phyloP scores from a whole-genome alignment of 37 sponge, comb jelly and placozoan genomes.

The Spongia lamella region DNA sequence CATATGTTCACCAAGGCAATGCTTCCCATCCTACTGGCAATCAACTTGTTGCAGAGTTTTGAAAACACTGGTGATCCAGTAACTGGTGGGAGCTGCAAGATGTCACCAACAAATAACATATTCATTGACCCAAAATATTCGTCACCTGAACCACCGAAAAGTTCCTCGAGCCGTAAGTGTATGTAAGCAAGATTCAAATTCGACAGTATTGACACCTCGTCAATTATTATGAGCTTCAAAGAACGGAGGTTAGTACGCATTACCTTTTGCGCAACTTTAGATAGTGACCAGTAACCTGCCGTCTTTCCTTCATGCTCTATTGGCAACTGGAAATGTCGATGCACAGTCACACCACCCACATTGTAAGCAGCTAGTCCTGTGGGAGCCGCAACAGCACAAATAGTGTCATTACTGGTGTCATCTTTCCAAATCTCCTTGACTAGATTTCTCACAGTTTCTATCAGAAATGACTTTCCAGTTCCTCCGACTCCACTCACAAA shows the following conservation, averaged over 20 bases:
- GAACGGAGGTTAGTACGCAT: slow-evolving; percentile 20
- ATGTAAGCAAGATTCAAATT: slow-evolving; percentile 22
- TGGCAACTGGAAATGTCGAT: slow-evolving; percentile 36
- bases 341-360: slow-evolving; percentile 46
- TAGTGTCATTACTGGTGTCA: slow-evolving; percentile 7
- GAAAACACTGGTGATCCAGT: slow-evolving; percentile 18
- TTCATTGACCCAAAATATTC: slow-evolving; percentile 33
- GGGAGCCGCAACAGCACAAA: slow-evolving; percentile 51
- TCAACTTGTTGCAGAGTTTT: neutral
- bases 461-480: slow-evolving; percentile 60
- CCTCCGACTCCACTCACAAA: slow-evolving; percentile 54
- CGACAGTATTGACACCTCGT: slow-evolving; percentile 54
- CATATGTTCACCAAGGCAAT: slow-evolving; percentile 33
- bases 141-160: slow-evolving; percentile 32
- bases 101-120: slow-evolving; percentile 52
- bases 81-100: slow-evolving; percentile 53
- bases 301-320: slow-evolving; percentile 47
- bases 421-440: neutral
- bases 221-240: slow-evolving; percentile 48
- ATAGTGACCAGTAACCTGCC: slow-evolving; percentile 35
- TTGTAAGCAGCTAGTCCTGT: slow-evolving; percentile 58
- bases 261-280: slow-evolving; percentile 8
- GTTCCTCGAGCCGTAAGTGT: slow-evolving; percentile 48
- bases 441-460: slow-evolving; percentile 13
- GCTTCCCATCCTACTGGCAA: neutral